A percentile compares a stretch with the other conserved stretches of the same genome.
phyloP scores from a whole-genome alignment of 2,113 vertebrate genomes.

The Proterorhinus semilunaris region DNA sequence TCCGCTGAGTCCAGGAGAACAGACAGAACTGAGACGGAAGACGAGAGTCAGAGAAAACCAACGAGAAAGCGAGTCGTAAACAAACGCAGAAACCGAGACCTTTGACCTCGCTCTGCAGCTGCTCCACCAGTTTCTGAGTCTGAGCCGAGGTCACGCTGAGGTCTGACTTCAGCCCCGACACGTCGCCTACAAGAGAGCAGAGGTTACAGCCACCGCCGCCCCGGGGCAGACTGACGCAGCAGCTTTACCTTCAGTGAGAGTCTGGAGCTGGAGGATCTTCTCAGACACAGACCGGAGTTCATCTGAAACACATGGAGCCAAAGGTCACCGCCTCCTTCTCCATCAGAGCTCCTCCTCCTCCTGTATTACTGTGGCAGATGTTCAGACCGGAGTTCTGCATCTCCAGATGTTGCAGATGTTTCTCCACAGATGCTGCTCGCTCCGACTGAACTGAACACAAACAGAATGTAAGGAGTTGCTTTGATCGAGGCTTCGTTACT shows the following conservation, averaged over 20 bases:
- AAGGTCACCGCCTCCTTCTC: neutral
- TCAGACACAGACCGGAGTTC: neutral
- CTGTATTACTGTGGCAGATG: neutral
- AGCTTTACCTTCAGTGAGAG: neutral
- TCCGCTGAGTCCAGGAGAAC: neutral
- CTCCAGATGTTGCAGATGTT: neutral
- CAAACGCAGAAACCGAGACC: neutral
- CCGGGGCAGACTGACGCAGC: neutral
- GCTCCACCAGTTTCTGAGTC: neutral
- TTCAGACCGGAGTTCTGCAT: neutral
- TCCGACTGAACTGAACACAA: neutral
- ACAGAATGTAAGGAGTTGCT: too few species aligned
- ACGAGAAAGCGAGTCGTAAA: too few species aligned
- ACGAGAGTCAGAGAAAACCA: neutral
- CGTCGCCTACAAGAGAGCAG: neutral
- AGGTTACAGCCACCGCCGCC: too few species aligned
- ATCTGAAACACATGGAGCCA: neutral
- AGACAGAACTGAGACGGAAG: neutral
- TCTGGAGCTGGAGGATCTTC: neutral
- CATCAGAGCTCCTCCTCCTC: neutral
- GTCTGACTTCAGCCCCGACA: neutral
- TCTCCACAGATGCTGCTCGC: neutral
- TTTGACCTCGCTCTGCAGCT: neutral
- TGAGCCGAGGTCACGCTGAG: neutral
- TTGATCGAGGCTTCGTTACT: too few species aligned